phyloP scores from a whole-genome alignment of 2,888 invertebrate genomes.

The Heliothis peltigera region DNA sequence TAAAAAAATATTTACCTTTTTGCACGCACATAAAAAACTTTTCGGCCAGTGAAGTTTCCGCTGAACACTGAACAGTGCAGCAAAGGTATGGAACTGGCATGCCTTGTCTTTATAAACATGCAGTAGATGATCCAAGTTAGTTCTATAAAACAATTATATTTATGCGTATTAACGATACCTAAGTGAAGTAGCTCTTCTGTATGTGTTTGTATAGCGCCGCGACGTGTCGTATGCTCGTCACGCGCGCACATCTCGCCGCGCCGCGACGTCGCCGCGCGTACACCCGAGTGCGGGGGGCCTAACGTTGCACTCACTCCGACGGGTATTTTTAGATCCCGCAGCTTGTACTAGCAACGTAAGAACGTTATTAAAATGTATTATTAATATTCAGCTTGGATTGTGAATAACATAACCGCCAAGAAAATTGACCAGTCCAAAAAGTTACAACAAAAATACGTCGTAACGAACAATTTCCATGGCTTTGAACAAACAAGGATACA shows the following conservation, averaged over 20 bases:
- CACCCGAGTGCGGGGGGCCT: conserved; percentile 62
- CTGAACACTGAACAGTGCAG: no score
- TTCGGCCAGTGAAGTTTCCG: no score
- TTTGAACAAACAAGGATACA: conserved; percentile 8
- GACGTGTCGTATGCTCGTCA: conserved; percentile 65
- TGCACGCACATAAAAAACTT: no score
- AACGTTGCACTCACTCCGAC: conserved; percentile 37
- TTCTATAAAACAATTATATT: neutral
- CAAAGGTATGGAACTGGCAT: no score
- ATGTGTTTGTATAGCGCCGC: neutral
- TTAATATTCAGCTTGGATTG: conserved; percentile 19
- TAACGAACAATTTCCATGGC: neutral
- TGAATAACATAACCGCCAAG: neutral
- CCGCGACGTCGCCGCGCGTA: conserved; percentile 64
- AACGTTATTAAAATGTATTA: conserved; percentile 35
- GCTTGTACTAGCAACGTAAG: conserved; percentile 26
- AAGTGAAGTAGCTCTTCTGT: conserved; percentile 15
- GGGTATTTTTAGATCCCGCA: conserved; percentile 45
- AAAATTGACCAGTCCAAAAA: no score
- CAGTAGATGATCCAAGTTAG: neutral
- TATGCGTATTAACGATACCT: neutral
- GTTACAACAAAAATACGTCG: no score
- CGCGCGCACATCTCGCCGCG: conserved; percentile 63
- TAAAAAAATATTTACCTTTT: no score
- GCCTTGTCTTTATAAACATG: no score